phyloP scores from a whole-genome alignment of 2,888 invertebrate species.

The Tenthredo distinguenda region DNA sequence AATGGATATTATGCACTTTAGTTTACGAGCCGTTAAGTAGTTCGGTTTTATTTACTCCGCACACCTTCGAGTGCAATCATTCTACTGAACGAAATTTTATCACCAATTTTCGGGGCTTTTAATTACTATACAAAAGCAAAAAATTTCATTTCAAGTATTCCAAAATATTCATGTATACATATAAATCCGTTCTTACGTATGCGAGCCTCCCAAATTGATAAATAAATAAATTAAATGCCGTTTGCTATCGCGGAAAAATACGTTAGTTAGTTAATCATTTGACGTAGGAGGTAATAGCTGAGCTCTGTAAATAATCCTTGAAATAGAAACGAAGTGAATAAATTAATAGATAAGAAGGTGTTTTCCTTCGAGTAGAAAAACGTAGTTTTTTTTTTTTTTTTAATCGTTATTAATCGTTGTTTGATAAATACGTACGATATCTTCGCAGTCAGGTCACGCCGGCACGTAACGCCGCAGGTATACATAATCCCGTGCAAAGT shows the following conservation, averaged over 20 bases:
- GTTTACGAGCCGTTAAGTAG: slow-evolving; percentile 70
- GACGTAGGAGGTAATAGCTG: not conserved
- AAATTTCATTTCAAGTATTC: not conserved
- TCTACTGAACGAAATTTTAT: slow-evolving; percentile 17
- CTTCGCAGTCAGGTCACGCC: not conserved
- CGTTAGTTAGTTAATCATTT: not conserved
- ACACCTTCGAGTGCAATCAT: not conserved
- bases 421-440: not conserved
- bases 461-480: not conserved
- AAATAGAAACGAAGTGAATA: not conserved
- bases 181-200: not conserved
- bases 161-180: not conserved
- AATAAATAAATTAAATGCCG: not conserved
- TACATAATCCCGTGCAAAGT: slow-evolving; percentile 60
- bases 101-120: not conserved
- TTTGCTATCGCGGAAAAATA: not conserved
- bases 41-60: slow-evolving; percentile 64
- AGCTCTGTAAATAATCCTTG: not conserved
- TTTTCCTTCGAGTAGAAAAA: too few species aligned
- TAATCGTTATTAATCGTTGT: too few species aligned
- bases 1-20: slow-evolving; percentile 58
- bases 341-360: too few species aligned
- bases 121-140: not conserved
- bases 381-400: too few species aligned
- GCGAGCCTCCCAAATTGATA: not conserved